Percentiles rank a stretch among this genome's conserved stretches.
Conservation (phyloP, 2,888 invertebrate species). For the Nemapogon koenigi region DNA sequence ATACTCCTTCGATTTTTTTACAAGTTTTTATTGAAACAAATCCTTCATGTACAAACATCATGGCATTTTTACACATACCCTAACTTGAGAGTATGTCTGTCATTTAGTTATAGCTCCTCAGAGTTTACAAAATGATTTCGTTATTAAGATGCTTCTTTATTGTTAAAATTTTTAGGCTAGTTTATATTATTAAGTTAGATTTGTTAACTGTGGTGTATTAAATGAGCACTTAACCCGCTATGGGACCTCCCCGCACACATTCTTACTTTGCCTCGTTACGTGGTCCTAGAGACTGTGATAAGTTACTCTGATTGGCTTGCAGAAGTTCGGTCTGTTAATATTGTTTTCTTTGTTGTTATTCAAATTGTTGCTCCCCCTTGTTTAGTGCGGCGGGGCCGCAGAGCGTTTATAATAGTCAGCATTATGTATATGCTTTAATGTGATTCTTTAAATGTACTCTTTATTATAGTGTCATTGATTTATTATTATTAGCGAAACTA, state of each 20-base stretch:
- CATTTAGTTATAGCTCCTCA: slow-evolving; percentile 64
- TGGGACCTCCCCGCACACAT: background rate
- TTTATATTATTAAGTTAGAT: slow-evolving; percentile 63
- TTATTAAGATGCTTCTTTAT: slow-evolving; percentile 52
- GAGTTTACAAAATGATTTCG: slow-evolving; percentile 58
- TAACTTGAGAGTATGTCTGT: slow-evolving; percentile 26
- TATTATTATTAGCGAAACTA: slow-evolving; percentile 59
- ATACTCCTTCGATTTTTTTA: slow-evolving; percentile 43
- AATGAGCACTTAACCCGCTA: slow-evolving; percentile 25
- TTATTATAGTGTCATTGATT: slow-evolving; percentile 58
- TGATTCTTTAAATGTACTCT: slow-evolving; percentile 67
- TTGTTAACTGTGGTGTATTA: slow-evolving; percentile 63
- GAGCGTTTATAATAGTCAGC: slow-evolving; percentile 60
- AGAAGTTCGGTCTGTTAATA: slow-evolving; percentile 1
- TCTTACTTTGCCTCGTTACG: no score
- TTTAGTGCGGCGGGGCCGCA: slow-evolving; percentile 35
- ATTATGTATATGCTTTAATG: slow-evolving; percentile 67
- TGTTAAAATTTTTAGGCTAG: slow-evolving; percentile 66
- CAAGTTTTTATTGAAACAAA: slow-evolving; percentile 43
- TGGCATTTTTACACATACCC: slow-evolving; percentile 29
- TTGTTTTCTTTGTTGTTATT: slow-evolving; percentile 6
- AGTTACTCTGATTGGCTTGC: slow-evolving; percentile 1
- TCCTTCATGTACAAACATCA: slow-evolving; percentile 44
- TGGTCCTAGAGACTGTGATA: slow-evolving; percentile 5
- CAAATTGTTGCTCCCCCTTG: background rate